These are phyloP conservation scores for Craseonycteris thonglongyai DNA, from an alignment of 2,113 vertebrate species.

Conservation along the genomic window DNA sequence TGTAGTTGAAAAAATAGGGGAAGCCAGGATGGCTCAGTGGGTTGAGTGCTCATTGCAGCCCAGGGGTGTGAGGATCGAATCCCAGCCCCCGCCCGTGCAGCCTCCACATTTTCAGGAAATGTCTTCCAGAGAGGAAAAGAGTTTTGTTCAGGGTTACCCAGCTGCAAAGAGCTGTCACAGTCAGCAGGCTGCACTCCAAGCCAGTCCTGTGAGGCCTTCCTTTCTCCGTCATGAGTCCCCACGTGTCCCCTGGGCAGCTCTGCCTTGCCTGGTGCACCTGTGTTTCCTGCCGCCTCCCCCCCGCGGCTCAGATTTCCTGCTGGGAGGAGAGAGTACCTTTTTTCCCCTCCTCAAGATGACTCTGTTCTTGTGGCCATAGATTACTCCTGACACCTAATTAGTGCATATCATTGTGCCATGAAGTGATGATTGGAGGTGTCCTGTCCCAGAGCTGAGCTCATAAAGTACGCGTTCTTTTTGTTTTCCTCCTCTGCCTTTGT, in stretches of 20 bases:
- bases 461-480: slow-evolving; percentile 71
- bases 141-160: neutral
- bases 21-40: no score
- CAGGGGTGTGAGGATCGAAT: no score
- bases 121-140: neutral
- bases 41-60: no score
- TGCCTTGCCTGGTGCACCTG: neutral
- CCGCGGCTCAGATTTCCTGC: neutral
- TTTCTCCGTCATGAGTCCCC: neutral
- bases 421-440: slow-evolving; percentile 72
- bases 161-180: neutral
- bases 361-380: slow-evolving; percentile 71
- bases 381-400: slow-evolving; percentile 77
- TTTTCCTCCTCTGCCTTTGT: slow-evolving; percentile 58
- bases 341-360: slow-evolving; percentile 27
- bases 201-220: neutral
- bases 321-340: neutral
- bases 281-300: neutral
- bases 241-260: rapidly evolving
- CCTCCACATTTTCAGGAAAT: neutral
- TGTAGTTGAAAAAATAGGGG: no score
- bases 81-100: no score
- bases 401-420: slow-evolving; percentile 64
- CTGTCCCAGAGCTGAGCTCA: slow-evolving; percentile 70
- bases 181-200: neutral